Evolutionary conservation across 2,113 vertebrate species (phyloP), one percentile per base, ranked within the genome.

Genomic region (Dinomys branickii): DNA sequence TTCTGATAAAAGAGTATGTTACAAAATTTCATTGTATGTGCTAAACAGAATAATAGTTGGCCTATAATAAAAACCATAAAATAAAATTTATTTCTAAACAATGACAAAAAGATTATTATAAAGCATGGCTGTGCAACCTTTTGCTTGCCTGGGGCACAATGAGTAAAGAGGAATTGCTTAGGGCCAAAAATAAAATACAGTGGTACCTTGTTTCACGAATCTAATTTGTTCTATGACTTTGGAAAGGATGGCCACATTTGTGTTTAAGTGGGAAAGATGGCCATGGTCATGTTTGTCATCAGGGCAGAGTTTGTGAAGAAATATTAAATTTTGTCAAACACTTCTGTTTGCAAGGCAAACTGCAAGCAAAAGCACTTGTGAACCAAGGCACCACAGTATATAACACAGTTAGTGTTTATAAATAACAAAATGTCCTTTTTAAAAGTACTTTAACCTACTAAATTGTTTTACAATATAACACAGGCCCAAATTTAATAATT

Each of bases 41-140:
- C 13, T 58, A 81, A 41, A 93, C 16, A 82, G 16, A 61, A 33
- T 38, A 78, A 41, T 85, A n/a, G n/a, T 69, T 91, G 56, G 41
- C 78, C 89, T 90, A 88, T 17, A 86, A 33, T 85, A 78, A 90
- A 81, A 94, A 80, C 9, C 58, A 52, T 56, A 91, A 10, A 58
- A 44, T 24, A 30, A 44, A 94, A 80, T 83, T 35, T 85, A 86
- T 63, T 92, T 94, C 92, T 84, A 67, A 78, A 20, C 81, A 86
- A 92, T 84, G 26, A 65, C 14, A 85, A 90, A 80, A 94, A 83
- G 17, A 81, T 26, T 89, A 81, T n/a, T n/a, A n/a, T n/a, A n/a
- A 91, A 61, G 75, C 38, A 47, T 78, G 75, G 26, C 12, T 78
- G 44, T 50, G 6, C 26, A 50, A 50, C 4, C 14, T 78, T 78